Percentiles rank a stretch among this genome's conserved stretches.
Evolutionary conservation across 1,140 invertebrate species (phyloP).

Genomic region (Pararge aegeria): DNA sequence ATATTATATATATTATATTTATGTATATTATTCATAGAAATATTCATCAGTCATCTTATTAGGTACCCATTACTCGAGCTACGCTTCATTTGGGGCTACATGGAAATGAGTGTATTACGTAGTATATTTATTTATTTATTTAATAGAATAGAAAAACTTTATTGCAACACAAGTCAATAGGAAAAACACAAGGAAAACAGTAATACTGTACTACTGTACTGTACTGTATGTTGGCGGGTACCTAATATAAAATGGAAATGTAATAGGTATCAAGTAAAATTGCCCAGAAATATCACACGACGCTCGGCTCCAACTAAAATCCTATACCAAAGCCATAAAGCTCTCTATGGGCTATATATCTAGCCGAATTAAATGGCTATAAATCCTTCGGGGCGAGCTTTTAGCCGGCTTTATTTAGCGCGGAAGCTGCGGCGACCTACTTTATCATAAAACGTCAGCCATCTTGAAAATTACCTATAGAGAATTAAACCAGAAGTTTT

Average conservation of each 20-base stretch:
- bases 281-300: conserved; percentile 7
- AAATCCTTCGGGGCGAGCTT: conserved; percentile 56
- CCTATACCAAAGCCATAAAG: conserved; percentile 40
- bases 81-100: too few relatives aligned
- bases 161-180: too few relatives aligned
- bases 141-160: too few relatives aligned
- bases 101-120: too few relatives aligned
- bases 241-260: background rate
- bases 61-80: too few relatives aligned
- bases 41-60: too few relatives aligned
- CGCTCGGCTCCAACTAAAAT: conserved; percentile 18
- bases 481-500: background rate
- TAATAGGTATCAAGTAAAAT: background rate
- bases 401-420: conserved; percentile 51
- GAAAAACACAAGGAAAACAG: too few relatives aligned
- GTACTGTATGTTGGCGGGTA: too few relatives aligned
- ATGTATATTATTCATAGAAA: too few relatives aligned
- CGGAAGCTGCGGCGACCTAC: conserved; percentile 54
- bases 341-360: conserved; percentile 49
- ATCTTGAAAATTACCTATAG: conserved; percentile 1
- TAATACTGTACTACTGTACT: too few relatives aligned
- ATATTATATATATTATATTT: too few relatives aligned
- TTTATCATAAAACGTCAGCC: conserved; percentile 29
- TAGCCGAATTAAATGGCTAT: conserved; percentile 55
- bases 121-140: too few relatives aligned